phyloP scores from a whole-genome alignment of 2,888 invertebrate species.

The Drosophila robusta region DNA sequence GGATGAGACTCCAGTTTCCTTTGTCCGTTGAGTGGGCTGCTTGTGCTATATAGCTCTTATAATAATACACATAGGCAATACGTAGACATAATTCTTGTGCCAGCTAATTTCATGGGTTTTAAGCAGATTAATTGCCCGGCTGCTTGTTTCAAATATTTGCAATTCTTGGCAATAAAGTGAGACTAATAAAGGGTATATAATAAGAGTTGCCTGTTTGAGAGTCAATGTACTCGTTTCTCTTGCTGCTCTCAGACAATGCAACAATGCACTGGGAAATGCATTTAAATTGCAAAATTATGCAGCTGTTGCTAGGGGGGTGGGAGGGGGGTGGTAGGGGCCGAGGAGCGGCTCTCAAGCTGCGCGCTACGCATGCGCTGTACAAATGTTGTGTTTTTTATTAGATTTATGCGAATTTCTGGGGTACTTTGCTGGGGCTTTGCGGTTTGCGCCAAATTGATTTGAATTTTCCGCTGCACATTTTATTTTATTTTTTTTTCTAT shows the following conservation, averaged over 20 bases:
- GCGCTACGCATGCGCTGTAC: slow-evolving; percentile 56
- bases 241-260: slow-evolving; percentile 10
- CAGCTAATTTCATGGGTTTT: slow-evolving; percentile 62
- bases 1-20: not conserved
- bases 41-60: slow-evolving; percentile 1
- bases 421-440: slow-evolving; percentile 37
- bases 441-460: slow-evolving; percentile 75
- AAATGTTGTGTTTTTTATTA: slow-evolving; percentile 53
- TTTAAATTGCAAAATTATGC: slow-evolving; percentile 75
- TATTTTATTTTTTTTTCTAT: slow-evolving; percentile 11
- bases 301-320: slow-evolving; percentile 24
- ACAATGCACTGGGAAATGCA: slow-evolving; percentile 48
- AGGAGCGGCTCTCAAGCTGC: slow-evolving; percentile 5
- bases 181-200: slow-evolving; percentile 16
- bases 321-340: not conserved
- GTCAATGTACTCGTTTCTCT: slow-evolving; percentile 52
- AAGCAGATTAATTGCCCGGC: slow-evolving; percentile 62
- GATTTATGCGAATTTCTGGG: slow-evolving; percentile 62
- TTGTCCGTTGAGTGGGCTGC: slow-evolving; percentile 6
- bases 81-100: slow-evolving; percentile 18
- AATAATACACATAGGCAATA: slow-evolving; percentile 12
- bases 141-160: slow-evolving; percentile 22
- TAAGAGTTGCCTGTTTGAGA: slow-evolving; percentile 9
- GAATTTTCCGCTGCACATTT: slow-evolving; percentile 65
- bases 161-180: slow-evolving; percentile 44